Base-by-base conservation (phyloP, 2,797 vertebrate species). In the Chanos chanos region DNA sequence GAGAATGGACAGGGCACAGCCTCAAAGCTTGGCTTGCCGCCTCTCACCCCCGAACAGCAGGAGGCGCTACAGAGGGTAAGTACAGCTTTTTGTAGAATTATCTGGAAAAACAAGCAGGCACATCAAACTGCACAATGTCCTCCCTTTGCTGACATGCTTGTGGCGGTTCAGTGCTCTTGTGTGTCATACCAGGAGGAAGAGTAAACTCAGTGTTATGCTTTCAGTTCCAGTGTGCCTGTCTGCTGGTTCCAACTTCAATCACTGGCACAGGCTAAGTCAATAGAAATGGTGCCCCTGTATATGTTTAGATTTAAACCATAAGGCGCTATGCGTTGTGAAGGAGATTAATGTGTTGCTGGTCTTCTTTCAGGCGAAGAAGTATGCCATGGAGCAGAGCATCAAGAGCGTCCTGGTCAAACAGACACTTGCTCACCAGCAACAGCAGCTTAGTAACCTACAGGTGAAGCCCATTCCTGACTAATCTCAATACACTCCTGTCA, bases 341-440 rank as follows among this genome's bases (percentile, higher is more conserved):
- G n/a, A n/a, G n/a, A n/a, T n/a, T n/a, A n/a, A n/a, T n/a, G n/a
- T n/a, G n/a, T n/a, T n/a, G n/a, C n/a, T n/a, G n/a, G n/a, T n/a
- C n/a, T n/a, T 52, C 22, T 69, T 31, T 40, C 40, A 97, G 94
- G 94, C 94, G 7, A 97, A 96, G 88, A 97, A 97, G 72, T 97
- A 97, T 12, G 94, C 94, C 3, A 97, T 97, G 94, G 94, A 97
- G 75, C 94, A 97, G 84, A 97, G 94, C 75, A 95, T 97, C 85
- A 95, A 91, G 86, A 96, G 93, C 0, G 94, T 96, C 57, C 80
- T 97, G 77, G 91, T 94, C 72, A 97, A 96, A 63, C 94, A 96
- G 82, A 95, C 92, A 16, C 88, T 97, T 54, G 92, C 92, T 7
- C 94, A 94, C 82, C 92, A 96, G 79, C 94, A 95, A 62, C 94